phyloP scores from a whole-genome alignment of 1,140 invertebrate species.

The Drosophila nebulosa region DNA sequence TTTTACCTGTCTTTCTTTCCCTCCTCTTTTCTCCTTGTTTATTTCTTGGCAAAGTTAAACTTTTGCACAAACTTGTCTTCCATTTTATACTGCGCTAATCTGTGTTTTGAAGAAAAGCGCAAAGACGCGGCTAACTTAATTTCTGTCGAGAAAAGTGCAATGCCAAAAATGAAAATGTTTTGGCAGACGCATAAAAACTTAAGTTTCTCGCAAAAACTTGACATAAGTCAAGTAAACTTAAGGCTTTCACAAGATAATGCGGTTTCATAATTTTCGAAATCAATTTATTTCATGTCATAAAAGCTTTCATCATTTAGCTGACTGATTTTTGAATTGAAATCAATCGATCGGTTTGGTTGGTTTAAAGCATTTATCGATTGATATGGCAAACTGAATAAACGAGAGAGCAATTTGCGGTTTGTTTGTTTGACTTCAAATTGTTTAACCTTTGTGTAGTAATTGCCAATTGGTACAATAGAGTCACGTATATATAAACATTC shows the following conservation, averaged over 20 bases:
- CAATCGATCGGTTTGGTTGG: not conserved
- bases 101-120: slow-evolving; percentile 22
- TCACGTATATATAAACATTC: too few relatives aligned
- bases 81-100: slow-evolving; percentile 41
- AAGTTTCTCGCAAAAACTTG: slow-evolving; percentile 12
- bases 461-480: too few relatives aligned
- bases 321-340: not conserved
- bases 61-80: slow-evolving; percentile 7
- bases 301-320: not conserved
- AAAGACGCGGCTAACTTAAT: slow-evolving; percentile 37
- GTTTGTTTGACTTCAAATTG: too few relatives aligned
- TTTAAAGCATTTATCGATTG: too few relatives aligned
- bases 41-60: slow-evolving; percentile 3
- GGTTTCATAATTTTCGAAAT: not conserved
- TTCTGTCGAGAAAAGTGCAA: slow-evolving; percentile 32
- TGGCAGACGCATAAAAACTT: slow-evolving; percentile 23
- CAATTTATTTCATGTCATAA: not conserved
- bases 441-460: too few relatives aligned
- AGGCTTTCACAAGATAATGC: not conserved
- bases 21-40: not conserved
- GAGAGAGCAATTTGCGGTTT: too few relatives aligned
- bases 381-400: too few relatives aligned
- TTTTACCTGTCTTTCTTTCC: not conserved
- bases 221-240: slow-evolving; percentile 8
- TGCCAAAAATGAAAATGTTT: slow-evolving; percentile 38